Base-by-base conservation (phyloP, 1,140 invertebrate genomes). In the Zophobas morio region DNA sequence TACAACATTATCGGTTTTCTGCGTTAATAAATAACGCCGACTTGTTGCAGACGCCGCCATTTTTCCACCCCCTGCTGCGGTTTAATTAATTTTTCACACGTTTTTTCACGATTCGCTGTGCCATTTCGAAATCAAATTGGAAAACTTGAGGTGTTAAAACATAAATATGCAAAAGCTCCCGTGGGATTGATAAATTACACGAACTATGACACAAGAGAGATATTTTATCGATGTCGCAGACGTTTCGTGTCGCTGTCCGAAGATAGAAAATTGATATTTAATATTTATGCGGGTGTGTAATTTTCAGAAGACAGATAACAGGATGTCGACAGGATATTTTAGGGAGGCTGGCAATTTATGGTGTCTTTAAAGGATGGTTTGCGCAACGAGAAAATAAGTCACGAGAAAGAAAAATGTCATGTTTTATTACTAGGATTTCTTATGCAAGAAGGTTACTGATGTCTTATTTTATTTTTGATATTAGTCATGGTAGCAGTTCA, bases 111-210 rank as follows among this genome's bases (percentile, higher is more conserved):
- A 46, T 46, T 2, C 42, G 42, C 6, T 2, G 6, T 3, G 2
- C 42, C 42, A 46, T 5, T n/a, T 51, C 3, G 20, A 51, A 51
- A 51, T 51, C 49, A 51, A n/a, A 5, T n/a, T n/a, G 49, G 3
- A 51, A 51, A 51, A 3, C n/a, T n/a, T n/a, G 49, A 51, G 49
- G 3, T 3, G 3, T 51, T 20, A n/a, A 20, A 5, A 51, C 49
- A 51, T 51, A 51, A 51, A 51, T 51, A 51, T 51, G 49, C 49
- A 51, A 51, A 51, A 5, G 49, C 2, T n/a, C 49, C 49, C 5
- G 5, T 1, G 49, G 49, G 49, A 51, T 1, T 6, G 49, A 51
- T 51, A 51, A 51, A 51, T 51, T 51, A 51, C 20, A 8, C n/a
- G 3, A n/a, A n/a, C 49, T 2, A 1, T 5, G 2, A 20, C n/a